A percentile compares a stretch with the other conserved stretches of the same genome.
phyloP scores from a whole-genome alignment of 2,797 vertebrate genomes.

The Bucorvus abyssinicus region DNA sequence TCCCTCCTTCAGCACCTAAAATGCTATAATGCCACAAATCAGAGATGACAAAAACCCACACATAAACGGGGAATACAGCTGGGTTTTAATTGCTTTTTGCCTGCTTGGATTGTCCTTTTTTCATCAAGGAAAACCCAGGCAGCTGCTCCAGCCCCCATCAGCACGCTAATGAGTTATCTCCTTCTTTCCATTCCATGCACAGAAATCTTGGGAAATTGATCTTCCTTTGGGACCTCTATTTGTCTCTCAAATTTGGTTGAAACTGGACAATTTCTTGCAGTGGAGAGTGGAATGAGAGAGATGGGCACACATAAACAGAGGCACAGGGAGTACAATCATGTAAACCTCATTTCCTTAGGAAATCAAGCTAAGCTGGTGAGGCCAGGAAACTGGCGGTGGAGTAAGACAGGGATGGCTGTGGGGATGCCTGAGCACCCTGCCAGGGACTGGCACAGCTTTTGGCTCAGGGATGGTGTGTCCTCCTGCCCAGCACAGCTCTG shows the following conservation, averaged over 20 bases:
- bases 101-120: not conserved
- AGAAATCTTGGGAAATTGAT: not conserved
- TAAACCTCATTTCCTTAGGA: not conserved
- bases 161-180: not conserved
- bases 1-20: not conserved
- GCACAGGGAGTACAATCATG: accelerated
- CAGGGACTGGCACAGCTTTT: accelerated
- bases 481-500: not conserved
- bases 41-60: not conserved
- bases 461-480: accelerated
- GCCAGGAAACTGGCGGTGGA: not conserved
- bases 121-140: not conserved
- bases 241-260: not conserved
- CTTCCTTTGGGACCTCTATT: not conserved
- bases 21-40: not conserved
- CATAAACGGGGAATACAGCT: not conserved
- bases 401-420: not conserved
- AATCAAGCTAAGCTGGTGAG: not conserved
- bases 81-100: not conserved
- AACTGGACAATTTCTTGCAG: not conserved
- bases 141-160: not conserved
- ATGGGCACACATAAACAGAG: not conserved
- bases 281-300: not conserved
- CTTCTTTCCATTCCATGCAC: not conserved
- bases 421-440: not conserved